Evolutionary conservation across 2,888 invertebrate species (phyloP).

Genomic region (Andricus curvator): DNA sequence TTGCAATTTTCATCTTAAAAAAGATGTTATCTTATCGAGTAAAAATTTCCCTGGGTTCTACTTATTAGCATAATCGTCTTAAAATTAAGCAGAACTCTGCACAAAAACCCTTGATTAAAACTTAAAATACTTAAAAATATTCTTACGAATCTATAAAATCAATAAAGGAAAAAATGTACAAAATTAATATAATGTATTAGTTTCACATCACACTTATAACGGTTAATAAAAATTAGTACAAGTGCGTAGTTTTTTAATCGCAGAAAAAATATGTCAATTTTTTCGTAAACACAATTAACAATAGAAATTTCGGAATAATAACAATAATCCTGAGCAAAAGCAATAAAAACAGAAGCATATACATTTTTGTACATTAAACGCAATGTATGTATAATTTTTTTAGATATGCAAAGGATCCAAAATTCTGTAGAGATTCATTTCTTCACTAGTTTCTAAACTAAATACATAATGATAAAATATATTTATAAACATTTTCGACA

Average conservation of each 20-base stretch:
- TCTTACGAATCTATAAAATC: background rate
- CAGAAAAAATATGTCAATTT: background rate
- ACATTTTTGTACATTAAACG: conserved; percentile 5
- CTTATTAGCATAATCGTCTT: background rate
- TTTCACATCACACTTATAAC: conserved; percentile 16
- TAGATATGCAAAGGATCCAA: conserved; percentile 14
- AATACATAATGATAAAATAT: background rate
- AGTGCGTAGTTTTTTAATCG: background rate
- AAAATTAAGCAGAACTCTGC: conserved; percentile 14
- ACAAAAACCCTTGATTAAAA: background rate
- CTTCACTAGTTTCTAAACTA: background rate
- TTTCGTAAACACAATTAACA: background rate
- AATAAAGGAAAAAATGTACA: conserved; percentile 20
- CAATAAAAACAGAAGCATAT: background rate
- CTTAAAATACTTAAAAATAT: background rate
- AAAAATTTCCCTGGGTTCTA: conserved; percentile 4
- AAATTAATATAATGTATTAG: conserved; percentile 23
- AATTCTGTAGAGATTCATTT: conserved; percentile 19
- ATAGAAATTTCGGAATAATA: background rate
- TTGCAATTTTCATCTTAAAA: background rate
- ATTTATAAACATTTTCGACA: background rate
- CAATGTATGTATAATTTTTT: background rate
- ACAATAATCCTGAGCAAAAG: conserved; percentile 23
- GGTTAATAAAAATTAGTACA: conserved; percentile 17
- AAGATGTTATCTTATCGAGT: background rate